phyloP scores from a whole-genome alignment of 2,113 vertebrate genomes.

The Dicentrarchus labrax region DNA sequence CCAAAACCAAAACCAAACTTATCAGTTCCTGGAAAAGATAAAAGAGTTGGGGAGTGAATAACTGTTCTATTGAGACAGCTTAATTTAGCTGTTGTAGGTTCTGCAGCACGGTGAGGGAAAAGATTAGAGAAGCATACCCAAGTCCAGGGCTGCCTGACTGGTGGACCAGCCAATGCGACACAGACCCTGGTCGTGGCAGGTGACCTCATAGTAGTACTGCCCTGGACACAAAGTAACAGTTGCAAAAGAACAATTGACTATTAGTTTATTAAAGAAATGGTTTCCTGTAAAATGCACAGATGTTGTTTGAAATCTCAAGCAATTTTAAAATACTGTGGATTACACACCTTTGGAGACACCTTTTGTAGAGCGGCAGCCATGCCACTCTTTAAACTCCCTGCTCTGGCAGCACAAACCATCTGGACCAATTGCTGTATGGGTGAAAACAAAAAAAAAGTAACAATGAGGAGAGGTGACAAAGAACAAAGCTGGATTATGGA shows the following conservation, averaged over 20 bases:
- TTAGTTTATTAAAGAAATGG: not conserved
- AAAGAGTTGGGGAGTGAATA: not conserved
- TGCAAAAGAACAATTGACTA: not conserved
- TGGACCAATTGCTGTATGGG: conserved; percentile 90
- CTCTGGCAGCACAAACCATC: conserved; percentile 98
- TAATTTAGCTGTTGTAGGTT: not conserved
- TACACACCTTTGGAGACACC: conserved; percentile 92
- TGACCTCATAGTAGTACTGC: conserved; percentile 95
- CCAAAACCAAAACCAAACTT: conserved; percentile 98
- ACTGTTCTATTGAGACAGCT: not conserved
- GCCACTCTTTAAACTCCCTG: conserved; percentile 99
- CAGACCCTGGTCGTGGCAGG: conserved; percentile 95
- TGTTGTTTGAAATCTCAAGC: not conserved
- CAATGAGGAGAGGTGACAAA: not conserved
- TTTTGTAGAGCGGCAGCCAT: conserved; percentile 94
- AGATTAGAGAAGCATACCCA: conserved; percentile 85
- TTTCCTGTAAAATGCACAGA: not conserved
- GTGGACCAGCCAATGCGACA: conserved; percentile 98
- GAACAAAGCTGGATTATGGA: not conserved
- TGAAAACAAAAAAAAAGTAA: not conserved
- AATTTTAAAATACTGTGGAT: not conserved
- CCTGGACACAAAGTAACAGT: conserved; percentile 77
- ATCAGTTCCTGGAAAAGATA: conserved; percentile 89
- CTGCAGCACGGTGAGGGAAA: not conserved
- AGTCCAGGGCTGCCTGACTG: conserved; percentile 92